phyloP scores from a whole-genome alignment of 2,888 invertebrate species.

The Macrostomum cliftonense region DNA sequence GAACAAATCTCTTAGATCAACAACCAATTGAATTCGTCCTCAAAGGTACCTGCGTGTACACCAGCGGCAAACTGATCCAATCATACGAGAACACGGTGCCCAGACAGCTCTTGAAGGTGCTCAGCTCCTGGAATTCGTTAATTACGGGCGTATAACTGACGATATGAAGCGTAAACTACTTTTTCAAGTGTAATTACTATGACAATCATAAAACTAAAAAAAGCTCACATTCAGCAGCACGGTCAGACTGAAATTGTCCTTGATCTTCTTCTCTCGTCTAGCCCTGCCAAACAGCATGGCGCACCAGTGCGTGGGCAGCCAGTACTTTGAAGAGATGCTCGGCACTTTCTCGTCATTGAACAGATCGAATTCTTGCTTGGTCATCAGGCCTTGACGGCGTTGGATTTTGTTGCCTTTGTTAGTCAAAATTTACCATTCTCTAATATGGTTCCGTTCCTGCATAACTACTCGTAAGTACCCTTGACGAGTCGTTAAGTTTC shows the following conservation, averaged over 20 bases:
- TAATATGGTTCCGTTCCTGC: no score
- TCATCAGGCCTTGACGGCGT: constrained; percentile 47
- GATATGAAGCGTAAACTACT: no score
- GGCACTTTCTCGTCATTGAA: constrained; percentile 44
- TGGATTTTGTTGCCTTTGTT: no score
- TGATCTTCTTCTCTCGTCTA: constrained; percentile 41
- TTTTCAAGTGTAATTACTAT: no score
- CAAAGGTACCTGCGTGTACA: constrained; percentile 48
- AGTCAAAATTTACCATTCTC: no score
- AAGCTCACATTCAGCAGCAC: constrained; percentile 45
- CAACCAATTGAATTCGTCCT: no score
- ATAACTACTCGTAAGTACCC: no score
- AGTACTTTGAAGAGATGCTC: constrained; percentile 45
- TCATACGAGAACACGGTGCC: constrained; percentile 47
- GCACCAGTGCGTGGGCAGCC: constrained; percentile 50
- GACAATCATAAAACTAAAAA: no score
- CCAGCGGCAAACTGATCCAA: constrained; percentile 49
- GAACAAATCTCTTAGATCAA: no score
- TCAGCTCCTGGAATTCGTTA: constrained; percentile 45
- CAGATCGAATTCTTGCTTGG: constrained; percentile 43
- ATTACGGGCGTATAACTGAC: no score
- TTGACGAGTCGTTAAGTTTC: no score
- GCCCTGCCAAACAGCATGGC: constrained; percentile 45
- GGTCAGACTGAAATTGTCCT: constrained; percentile 43
- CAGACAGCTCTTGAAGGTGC: constrained; percentile 44